These are phyloP conservation scores for Cyclopterus lumpus DNA, from an alignment of 2,797 vertebrate species.

Conservation along the genomic window DNA sequence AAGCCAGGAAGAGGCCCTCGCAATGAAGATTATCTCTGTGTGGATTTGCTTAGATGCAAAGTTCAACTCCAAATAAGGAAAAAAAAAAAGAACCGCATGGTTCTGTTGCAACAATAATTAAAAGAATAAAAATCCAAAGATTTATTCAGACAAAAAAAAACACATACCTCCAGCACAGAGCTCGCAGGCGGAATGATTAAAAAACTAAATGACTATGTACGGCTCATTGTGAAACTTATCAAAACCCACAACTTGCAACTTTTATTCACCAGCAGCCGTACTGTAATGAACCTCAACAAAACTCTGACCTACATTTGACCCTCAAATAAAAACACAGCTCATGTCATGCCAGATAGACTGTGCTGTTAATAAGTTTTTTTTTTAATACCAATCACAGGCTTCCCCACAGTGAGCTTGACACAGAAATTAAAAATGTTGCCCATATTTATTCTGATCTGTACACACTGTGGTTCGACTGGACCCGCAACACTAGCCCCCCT, in stretches of 20 bases:
- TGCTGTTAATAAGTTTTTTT: neutral
- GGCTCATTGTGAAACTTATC: slow-evolving; percentile 36
- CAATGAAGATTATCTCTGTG: neutral
- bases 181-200: neutral
- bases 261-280: neutral
- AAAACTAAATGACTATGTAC: neutral
- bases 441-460: neutral
- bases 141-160: neutral
- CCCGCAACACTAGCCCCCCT: slow-evolving; percentile 8
- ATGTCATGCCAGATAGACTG: neutral
- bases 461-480: slow-evolving; percentile 2
- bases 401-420: neutral
- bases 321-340: neutral
- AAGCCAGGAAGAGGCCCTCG: neutral
- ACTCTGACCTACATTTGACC: slow-evolving; percentile 4
- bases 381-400: neutral
- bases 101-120: neutral
- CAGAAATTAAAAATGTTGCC: neutral
- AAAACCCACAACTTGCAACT: slow-evolving; percentile 40
- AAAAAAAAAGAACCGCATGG: neutral
- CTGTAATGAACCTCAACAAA: neutral
- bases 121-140: neutral
- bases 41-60: neutral
- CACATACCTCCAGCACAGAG: slow-evolving; percentile 4
- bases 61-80: neutral